Conservation (phyloP, 2,797 vertebrate genomes). For the Smutsia temminckii region DNA sequence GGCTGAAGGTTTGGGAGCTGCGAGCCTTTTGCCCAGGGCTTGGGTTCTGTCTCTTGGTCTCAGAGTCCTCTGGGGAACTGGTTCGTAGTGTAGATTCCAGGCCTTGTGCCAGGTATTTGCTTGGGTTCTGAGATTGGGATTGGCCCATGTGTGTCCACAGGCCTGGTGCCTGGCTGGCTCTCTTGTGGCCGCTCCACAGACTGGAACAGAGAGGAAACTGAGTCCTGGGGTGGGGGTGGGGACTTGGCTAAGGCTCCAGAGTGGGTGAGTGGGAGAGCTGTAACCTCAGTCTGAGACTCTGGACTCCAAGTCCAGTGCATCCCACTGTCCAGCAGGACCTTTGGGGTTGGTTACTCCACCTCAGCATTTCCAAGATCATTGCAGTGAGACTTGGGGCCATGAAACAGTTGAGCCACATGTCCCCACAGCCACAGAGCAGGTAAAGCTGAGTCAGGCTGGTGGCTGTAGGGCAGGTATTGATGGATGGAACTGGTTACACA, state of each 20-base stretch:
- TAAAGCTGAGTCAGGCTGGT: accelerated
- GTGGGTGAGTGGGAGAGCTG: not conserved
- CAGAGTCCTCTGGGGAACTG: not conserved
- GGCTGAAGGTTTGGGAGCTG: not conserved
- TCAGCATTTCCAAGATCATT: not conserved
- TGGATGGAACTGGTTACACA: not conserved
- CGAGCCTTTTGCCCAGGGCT: not conserved
- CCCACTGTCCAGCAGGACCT: not conserved
- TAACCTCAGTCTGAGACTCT: not conserved
- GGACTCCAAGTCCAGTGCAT: not conserved
- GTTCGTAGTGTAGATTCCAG: not conserved
- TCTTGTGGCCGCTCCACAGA: not conserved
- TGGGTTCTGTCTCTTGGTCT: not conserved
- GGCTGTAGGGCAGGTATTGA: not conserved
- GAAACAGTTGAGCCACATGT: not conserved
- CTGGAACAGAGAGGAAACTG: not conserved
- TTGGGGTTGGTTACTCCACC: not conserved
- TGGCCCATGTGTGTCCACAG: not conserved
- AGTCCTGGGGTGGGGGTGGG: not conserved
- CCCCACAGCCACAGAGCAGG: not conserved
- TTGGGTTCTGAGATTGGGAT: not conserved
- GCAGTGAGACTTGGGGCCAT: not conserved
- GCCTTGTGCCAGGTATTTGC: not conserved
- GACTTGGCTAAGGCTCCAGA: not conserved
- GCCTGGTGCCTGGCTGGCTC: not conserved